Conservation (phyloP, 2,113 vertebrate genomes). For the Saiga tatarica region DNA sequence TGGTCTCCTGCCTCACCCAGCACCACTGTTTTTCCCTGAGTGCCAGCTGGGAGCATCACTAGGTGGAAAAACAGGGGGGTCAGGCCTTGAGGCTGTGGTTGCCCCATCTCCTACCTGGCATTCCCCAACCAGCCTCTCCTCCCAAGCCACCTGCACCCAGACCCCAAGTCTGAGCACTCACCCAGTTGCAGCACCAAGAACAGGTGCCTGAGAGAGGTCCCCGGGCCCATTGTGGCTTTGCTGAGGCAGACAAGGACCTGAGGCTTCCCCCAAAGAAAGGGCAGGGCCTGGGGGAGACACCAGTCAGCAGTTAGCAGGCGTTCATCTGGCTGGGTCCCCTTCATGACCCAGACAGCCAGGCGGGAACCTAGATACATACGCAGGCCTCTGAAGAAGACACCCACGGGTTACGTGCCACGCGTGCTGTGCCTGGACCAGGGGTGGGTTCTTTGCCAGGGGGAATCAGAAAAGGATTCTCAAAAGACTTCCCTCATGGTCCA, state of each 20-base stretch:
- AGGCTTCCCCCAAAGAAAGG: neutral
- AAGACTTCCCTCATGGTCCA: neutral
- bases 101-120: no score
- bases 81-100: neutral
- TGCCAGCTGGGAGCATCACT: neutral
- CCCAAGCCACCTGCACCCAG: neutral
- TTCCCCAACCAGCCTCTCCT: neutral
- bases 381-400: neutral
- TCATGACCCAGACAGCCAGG: neutral
- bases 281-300: neutral
- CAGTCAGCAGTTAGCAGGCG: neutral
- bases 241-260: neutral
- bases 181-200: conserved; percentile 51
- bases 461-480: neutral
- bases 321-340: neutral
- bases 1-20: neutral
- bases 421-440: neutral
- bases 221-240: neutral
- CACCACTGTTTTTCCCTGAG: neutral
- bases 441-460: neutral
- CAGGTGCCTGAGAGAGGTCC: neutral
- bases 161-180: conserved; percentile 37
- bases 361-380: fast-evolving
- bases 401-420: fast-evolving
- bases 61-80: neutral